Base-by-base conservation (phyloP, 2,113 vertebrate genomes). In the Miniopterus natalensis region DNA sequence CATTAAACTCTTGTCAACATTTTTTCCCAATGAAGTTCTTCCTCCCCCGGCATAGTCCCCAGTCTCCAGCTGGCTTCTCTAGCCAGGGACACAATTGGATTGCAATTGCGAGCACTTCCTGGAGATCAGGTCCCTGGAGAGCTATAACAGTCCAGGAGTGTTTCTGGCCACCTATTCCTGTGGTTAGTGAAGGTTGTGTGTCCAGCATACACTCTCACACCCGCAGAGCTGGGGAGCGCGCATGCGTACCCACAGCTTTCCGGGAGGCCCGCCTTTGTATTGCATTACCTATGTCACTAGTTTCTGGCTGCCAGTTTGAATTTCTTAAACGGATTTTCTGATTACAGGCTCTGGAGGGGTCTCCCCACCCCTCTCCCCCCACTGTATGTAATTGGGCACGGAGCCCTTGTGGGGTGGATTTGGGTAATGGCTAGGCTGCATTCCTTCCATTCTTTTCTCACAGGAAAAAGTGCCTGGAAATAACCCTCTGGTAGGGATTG, bases 361-460 rank as follows among this genome's bases (percentile, higher is more conserved):
- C 94, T 49, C 42, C 51, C 87, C 45, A 36, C 57, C 49, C n/a
- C 4, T 6, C 3, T 95, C 40, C 61, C 87, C 57, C 36, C 57
- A 74, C 84, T 21, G 29, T 79, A 92, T 0, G 66, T 65, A 91
- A 96, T 84, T 27, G 89, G 95, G 96, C 95, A 59, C 0, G 0
- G 75, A 96, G 95, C 96, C 18, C 18, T 42, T 21, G 47, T 74
- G 95, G 96, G 92, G 96, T 95, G 97, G 97, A 98, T 98, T 98
- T 98, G 97, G 97, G 97, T 96, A 97, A 96, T 94, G 97, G 97
- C 98, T 77, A 86, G 95, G 85, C 90, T 81, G 55, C 98, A 98
- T 99, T 98, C 98, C 94, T 98, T 42, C 73, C 98, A 98, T 99
- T 98, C 98, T 98, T 98, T 98, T 99, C 98, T 98, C 98, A 99